A percentile compares a stretch with the other conserved stretches of the same genome.
phyloP scores from a whole-genome alignment of 2,888 invertebrate species.

The Thumatha senex region DNA sequence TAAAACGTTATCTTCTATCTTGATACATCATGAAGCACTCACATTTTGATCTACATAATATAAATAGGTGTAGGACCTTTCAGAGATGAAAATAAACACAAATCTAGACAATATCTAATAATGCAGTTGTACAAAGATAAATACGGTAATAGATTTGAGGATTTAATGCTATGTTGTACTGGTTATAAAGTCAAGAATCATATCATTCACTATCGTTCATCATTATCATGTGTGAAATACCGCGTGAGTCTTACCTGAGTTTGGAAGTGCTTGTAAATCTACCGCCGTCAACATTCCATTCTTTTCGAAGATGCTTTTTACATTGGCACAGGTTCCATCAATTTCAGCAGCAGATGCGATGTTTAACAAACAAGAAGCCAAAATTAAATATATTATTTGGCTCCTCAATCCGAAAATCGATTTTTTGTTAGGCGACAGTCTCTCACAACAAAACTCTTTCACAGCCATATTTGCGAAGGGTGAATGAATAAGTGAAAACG shows the following conservation, averaged over 20 bases:
- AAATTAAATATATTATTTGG: constrained; percentile 75
- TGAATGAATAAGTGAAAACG: constrained; percentile 43
- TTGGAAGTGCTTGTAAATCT: constrained; percentile 76
- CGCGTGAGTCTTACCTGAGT: constrained; percentile 77
- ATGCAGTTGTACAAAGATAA: too few relatives aligned
- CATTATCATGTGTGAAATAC: constrained; percentile 53
- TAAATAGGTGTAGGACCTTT: not conserved
- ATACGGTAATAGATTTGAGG: too few relatives aligned
- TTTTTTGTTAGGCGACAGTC: constrained; percentile 79
- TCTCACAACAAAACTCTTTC: constrained; percentile 78
- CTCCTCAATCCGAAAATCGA: constrained; percentile 79
- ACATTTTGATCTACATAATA: not conserved
- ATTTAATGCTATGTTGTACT: too few relatives aligned
- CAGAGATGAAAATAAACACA: not conserved
- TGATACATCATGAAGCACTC: too few relatives aligned
- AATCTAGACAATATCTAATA: not conserved
- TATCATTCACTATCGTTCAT: constrained; percentile 58
- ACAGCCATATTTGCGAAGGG: constrained; percentile 69
- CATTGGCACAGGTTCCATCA: constrained; percentile 77
- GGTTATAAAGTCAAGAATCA: constrained; percentile 15
- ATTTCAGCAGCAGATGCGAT: constrained; percentile 61
- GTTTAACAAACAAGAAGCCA: constrained; percentile 65
- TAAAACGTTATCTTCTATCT: too few relatives aligned
- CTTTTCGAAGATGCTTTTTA: constrained; percentile 76
- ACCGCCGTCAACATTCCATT: constrained; percentile 76